These are phyloP conservation scores for Sarcophaga variegata DNA, from an alignment of 2,888 invertebrate species.

Conservation along the genomic window DNA sequence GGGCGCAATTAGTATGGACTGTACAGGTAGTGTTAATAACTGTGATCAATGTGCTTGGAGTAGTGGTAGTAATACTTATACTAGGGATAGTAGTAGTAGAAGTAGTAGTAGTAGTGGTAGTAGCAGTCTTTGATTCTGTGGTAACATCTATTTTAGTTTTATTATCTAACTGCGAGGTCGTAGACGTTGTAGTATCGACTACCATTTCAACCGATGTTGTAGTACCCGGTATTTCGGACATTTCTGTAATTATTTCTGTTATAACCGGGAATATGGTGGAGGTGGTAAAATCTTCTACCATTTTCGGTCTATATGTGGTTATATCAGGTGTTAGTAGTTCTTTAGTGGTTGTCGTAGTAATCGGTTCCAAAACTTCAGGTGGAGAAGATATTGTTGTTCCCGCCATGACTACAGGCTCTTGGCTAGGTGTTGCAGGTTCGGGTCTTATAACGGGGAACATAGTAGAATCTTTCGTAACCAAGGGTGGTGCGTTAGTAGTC, in stretches of 20 bases:
- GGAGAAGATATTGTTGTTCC: conserved; percentile 73
- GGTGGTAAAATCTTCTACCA: conserved; percentile 58
- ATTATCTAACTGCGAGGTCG: conserved; percentile 46
- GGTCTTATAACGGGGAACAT: conserved; percentile 72
- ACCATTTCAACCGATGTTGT: conserved; percentile 61
- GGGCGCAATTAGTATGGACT: conserved; percentile 84
- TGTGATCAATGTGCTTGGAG: conserved; percentile 75
- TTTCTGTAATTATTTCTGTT: conserved; percentile 49
- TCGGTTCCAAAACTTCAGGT: conserved; percentile 72
- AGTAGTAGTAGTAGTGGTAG: conserved; percentile 55
- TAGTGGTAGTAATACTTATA: conserved; percentile 74
- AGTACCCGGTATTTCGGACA: conserved; percentile 62
- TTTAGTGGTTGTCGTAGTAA: conserved; percentile 61
- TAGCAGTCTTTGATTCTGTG: conserved; percentile 26
- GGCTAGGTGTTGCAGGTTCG: conserved; percentile 68
- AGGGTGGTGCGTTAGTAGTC: conserved; percentile 67
- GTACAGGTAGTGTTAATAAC: conserved; percentile 82
- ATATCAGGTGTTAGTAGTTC: conserved; percentile 27
- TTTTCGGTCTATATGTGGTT: conserved; percentile 36
- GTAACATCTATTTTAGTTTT: conserved; percentile 65
- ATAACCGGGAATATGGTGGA: conserved; percentile 68
- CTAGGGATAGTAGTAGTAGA: conserved; percentile 70
- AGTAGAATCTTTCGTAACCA: conserved; percentile 58
- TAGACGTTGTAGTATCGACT: conserved; percentile 58
- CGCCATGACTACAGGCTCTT: conserved; percentile 74